A percentile compares a stretch with the other conserved stretches of the same genome.
Conservation (phyloP, 2,888 invertebrate species). For the Sminthurides aquaticus region DNA sequence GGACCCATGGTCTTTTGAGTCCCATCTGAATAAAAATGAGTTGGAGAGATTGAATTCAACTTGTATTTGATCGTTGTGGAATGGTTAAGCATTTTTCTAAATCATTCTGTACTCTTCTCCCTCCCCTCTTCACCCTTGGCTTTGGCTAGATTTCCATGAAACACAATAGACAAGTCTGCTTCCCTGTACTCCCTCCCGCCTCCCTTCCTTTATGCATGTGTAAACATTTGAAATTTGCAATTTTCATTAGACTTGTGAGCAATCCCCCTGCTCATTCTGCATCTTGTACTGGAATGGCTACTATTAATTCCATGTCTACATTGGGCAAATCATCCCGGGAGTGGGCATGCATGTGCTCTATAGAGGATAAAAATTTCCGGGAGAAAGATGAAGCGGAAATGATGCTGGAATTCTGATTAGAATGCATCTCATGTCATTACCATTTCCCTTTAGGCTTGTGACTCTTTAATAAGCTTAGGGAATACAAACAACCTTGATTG, state of each 20-base stretch:
- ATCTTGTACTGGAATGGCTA: neutral
- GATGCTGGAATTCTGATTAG: slow-evolving; percentile 31
- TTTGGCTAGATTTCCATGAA: neutral
- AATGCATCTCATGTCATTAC: slow-evolving; percentile 32
- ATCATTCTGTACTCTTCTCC: neutral
- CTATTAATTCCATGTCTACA: neutral
- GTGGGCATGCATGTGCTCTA: neutral
- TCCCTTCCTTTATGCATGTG: neutral
- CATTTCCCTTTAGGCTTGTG: slow-evolving; percentile 24
- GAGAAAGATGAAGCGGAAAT: slow-evolving; percentile 22
- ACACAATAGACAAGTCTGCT: neutral
- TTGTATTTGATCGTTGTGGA: neutral
- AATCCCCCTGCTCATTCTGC: neutral
- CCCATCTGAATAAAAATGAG: neutral
- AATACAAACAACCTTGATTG: slow-evolving; percentile 37
- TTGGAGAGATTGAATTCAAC: neutral
- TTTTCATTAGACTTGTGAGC: neutral
- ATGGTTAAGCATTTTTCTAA: neutral
- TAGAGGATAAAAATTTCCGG: neutral
- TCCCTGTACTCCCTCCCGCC: neutral
- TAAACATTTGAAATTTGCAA: neutral
- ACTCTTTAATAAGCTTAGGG: slow-evolving; percentile 29
- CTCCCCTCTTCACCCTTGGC: neutral
- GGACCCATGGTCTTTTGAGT: too few species aligned
- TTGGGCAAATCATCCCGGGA: neutral